phyloP scores from a whole-genome alignment of 2,113 vertebrate species.

The Nannospalax galili region DNA sequence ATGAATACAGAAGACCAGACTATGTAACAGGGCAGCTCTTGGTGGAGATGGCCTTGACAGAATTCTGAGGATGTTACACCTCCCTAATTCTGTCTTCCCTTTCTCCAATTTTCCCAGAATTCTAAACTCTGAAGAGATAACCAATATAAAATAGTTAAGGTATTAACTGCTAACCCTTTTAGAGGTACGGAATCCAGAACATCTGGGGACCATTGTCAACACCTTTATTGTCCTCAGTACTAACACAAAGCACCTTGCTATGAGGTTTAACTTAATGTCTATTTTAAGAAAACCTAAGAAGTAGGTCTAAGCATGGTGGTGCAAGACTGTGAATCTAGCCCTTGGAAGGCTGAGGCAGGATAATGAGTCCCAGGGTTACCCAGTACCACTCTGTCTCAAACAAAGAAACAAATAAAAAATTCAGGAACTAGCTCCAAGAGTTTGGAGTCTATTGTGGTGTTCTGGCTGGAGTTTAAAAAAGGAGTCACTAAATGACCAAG shows the following conservation, averaged over 20 bases:
- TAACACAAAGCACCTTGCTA: not conserved
- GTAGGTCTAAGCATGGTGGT: no score
- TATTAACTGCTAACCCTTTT: not conserved
- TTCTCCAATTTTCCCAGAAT: not conserved
- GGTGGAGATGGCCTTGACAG: not conserved
- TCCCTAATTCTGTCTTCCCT: not conserved
- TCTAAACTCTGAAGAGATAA: not conserved
- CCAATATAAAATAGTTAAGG: not conserved
- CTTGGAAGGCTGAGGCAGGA: not conserved
- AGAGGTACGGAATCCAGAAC: not conserved
- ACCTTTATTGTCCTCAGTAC: not conserved
- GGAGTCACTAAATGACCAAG: not conserved
- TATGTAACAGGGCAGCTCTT: not conserved
- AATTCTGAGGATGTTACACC: not conserved
- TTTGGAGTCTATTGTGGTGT: not conserved
- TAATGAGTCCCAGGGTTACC: not conserved
- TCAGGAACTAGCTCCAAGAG: not conserved
- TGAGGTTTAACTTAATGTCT: not conserved
- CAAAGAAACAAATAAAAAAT: not conserved
- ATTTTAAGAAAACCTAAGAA: not conserved
- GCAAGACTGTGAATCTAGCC: not conserved
- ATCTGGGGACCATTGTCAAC: not conserved
- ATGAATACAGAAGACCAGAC: not conserved
- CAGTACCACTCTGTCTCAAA: not conserved
- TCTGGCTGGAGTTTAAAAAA: not conserved